phyloP scores from a whole-genome alignment of 2,113 vertebrate species.

The Phaetusa simplex region DNA sequence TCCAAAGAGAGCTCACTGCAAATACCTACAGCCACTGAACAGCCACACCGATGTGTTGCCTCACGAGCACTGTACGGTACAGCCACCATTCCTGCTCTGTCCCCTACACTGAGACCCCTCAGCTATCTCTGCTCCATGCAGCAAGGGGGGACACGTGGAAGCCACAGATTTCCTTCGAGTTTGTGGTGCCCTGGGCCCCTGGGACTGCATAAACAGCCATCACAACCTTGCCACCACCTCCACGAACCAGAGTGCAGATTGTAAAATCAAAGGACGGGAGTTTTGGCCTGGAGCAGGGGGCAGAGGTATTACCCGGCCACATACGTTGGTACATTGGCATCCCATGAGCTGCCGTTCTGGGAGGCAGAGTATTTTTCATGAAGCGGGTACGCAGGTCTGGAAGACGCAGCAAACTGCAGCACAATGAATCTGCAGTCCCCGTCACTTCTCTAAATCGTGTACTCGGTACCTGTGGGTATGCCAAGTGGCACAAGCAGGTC shows the following conservation, averaged over 20 bases:
- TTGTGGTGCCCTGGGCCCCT: background rate
- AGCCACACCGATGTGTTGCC: accelerated
- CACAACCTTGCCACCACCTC: background rate
- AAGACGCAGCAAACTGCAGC: background rate
- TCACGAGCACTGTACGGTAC: accelerated
- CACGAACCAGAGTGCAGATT: background rate
- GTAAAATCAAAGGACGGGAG: background rate
- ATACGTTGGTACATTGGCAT: background rate
- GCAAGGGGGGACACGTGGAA: background rate
- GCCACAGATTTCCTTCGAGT: background rate
- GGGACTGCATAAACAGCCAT: background rate
- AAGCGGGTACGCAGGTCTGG: background rate
- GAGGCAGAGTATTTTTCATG: background rate
- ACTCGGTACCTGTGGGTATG: background rate
- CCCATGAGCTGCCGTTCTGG: background rate
- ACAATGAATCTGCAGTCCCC: background rate
- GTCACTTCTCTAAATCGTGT: background rate
- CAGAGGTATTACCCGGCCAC: background rate
- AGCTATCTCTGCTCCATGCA: accelerated
- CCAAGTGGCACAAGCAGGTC: background rate
- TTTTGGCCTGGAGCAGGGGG: background rate
- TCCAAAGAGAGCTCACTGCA: background rate
- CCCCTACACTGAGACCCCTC: accelerated
- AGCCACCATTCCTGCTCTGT: background rate
- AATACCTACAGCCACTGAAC: background rate